Evolutionary conservation across 2,888 invertebrate genomes (phyloP).

Genomic region (Pimpla rufipes): DNA sequence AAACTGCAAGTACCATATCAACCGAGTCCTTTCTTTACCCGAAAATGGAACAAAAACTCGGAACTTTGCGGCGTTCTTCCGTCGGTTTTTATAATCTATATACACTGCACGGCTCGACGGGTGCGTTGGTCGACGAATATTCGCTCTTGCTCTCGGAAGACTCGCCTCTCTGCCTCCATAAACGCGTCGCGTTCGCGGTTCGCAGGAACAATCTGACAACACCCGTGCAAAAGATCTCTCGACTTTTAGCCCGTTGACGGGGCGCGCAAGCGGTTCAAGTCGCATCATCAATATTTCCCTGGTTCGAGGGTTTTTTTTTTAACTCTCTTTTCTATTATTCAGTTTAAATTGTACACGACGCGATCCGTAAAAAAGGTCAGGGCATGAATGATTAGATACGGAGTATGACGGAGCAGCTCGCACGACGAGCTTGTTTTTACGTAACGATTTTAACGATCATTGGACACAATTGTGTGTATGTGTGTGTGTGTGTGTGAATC

Average conservation of each 20-base stretch:
- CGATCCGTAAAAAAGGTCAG: constrained; percentile 30
- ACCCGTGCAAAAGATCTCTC: constrained; percentile 4
- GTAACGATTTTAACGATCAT: constrained; percentile 27
- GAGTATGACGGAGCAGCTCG: neutral
- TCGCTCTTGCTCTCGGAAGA: constrained; percentile 59
- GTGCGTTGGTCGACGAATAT: constrained; percentile 48
- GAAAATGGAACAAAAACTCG: neutral
- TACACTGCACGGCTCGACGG: constrained; percentile 58
- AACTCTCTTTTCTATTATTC: constrained; percentile 24
- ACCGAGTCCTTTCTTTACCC: neutral
- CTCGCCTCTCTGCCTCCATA: constrained; percentile 27
- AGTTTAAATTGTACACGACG: constrained; percentile 17
- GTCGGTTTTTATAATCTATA: constrained; percentile 58
- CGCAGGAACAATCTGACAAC: neutral
- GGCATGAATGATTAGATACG: constrained; percentile 1
- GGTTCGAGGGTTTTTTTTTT: neutral
- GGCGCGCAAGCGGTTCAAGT: constrained; percentile 16
- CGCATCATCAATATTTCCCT: constrained; percentile 4
- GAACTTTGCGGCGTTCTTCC: constrained; percentile 19
- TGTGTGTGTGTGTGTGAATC: constrained; percentile 32
- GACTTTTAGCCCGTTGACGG: neutral
- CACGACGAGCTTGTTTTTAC: constrained; percentile 50
- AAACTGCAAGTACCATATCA: constrained; percentile 11
- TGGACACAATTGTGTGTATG: constrained; percentile 28
- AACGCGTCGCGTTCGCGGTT: neutral